Evolutionary conservation across 1,140 invertebrate species (phyloP).

Genomic region (Drosophila varians): DNA sequence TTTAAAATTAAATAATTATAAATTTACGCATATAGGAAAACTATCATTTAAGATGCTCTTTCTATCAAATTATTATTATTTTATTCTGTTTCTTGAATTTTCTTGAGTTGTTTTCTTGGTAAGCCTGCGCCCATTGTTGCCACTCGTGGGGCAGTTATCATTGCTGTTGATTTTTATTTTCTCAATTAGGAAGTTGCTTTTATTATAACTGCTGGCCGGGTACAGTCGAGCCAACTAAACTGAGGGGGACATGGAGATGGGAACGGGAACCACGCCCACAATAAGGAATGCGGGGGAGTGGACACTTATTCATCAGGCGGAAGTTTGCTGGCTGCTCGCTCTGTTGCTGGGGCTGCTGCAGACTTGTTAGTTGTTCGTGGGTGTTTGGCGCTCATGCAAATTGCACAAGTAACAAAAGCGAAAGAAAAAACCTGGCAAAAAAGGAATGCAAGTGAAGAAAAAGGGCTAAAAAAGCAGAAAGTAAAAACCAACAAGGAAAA

Average conservation of each 20-base stretch:
- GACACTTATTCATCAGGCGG: conserved; percentile 79
- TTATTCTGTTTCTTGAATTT: not conserved
- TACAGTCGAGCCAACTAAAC: conserved; percentile 64
- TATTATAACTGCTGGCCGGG: conserved; percentile 51
- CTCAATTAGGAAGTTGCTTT: conserved; percentile 76
- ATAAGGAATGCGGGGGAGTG: conserved; percentile 19
- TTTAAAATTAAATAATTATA: too few species aligned
- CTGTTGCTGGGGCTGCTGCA: conserved; percentile 54
- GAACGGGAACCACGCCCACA: conserved; percentile 17
- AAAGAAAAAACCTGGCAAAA: conserved; percentile 10
- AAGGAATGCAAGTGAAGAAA: conserved; percentile 5
- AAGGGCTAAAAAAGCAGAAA: conserved; percentile 22
- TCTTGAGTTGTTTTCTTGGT: not conserved
- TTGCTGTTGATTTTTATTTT: conserved; percentile 75
- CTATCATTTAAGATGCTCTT: not conserved
- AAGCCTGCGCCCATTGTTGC: conserved; percentile 21
- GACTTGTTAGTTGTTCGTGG: conserved; percentile 79
- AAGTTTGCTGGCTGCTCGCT: conserved; percentile 67
- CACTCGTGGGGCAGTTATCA: conserved; percentile 17
- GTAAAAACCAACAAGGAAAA: conserved; percentile 50
- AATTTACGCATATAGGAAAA: too few species aligned
- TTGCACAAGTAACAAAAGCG: conserved; percentile 67
- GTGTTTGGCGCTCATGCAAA: conserved; percentile 80
- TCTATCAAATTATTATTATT: too few species aligned
- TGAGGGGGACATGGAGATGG: not conserved